Percentiles rank a stretch among this genome's conserved stretches.
phyloP scores from a whole-genome alignment of 2,113 vertebrate species.

The Callospermophilus lateralis region DNA sequence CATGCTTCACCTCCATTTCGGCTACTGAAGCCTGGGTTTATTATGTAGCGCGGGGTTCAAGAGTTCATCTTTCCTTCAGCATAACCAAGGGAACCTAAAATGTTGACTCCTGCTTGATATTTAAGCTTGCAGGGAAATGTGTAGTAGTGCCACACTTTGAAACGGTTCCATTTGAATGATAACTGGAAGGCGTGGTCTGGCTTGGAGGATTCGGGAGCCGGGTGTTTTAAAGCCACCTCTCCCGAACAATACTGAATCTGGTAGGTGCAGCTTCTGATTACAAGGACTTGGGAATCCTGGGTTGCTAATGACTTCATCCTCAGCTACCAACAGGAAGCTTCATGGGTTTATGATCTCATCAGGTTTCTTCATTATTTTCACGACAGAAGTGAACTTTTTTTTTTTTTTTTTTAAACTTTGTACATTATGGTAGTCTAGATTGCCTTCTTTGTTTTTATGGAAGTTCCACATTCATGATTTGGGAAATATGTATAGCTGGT shows the following conservation, averaged over 20 bases:
- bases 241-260: constrained; percentile 76
- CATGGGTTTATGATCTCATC: constrained; percentile 61
- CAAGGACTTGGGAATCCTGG: constrained; percentile 68
- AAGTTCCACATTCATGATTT: constrained; percentile 65
- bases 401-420: not conserved
- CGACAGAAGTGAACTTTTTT: constrained; percentile 71
- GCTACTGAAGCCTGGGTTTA: constrained; percentile 32
- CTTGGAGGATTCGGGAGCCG: constrained; percentile 47
- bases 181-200: constrained; percentile 81
- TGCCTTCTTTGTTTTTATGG: constrained; percentile 54
- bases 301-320: constrained; percentile 75
- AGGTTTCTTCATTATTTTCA: constrained; percentile 66
- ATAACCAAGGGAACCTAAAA: constrained; percentile 49
- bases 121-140: constrained; percentile 45
- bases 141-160: constrained; percentile 35
- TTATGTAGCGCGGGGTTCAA: constrained; percentile 80
- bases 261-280: constrained; percentile 68
- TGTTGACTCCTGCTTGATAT: constrained; percentile 24
- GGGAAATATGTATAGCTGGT: constrained; percentile 51
- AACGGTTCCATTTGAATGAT: constrained; percentile 70
- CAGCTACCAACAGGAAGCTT: constrained; percentile 70
- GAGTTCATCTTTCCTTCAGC: constrained; percentile 83
- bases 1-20: constrained; percentile 37
- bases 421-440: constrained; percentile 46
- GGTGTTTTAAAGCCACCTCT: constrained; percentile 75